Evolutionary conservation across 2,113 vertebrate genomes (phyloP).

Genomic region (Solenodon paradoxus): DNA sequence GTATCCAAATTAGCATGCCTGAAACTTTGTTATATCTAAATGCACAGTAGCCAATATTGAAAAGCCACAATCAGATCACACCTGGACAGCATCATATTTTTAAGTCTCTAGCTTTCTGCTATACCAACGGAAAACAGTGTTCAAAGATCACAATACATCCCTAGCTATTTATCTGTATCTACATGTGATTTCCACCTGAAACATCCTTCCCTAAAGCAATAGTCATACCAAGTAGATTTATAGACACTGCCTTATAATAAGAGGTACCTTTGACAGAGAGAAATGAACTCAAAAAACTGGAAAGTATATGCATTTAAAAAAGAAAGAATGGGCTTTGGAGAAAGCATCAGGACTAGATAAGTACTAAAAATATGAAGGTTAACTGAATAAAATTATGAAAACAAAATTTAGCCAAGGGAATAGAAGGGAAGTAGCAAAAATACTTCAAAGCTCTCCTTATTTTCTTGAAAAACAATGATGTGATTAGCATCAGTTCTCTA

Average conservation of each 20-base stretch:
- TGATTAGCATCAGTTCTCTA: constrained; percentile 78
- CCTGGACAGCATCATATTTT: background rate
- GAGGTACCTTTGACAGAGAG: constrained; percentile 69
- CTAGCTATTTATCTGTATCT: background rate
- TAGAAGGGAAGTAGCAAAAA: constrained; percentile 79
- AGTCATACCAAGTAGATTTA: constrained; percentile 55
- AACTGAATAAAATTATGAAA: constrained; percentile 82
- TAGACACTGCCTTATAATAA: background rate
- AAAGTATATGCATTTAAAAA: constrained; percentile 62
- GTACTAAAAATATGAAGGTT: constrained; percentile 72
- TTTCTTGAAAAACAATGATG: constrained; percentile 78
- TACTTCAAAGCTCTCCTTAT: constrained; percentile 78
- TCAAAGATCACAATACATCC: constrained; percentile 41
- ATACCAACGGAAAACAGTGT: constrained; percentile 14
- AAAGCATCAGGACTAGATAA: constrained; percentile 69
- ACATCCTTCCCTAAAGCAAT: constrained; percentile 46
- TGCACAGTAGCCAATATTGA: background rate
- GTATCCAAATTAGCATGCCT: background rate
- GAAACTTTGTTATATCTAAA: background rate
- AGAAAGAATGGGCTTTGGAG: background rate
- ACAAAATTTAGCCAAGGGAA: constrained; percentile 80
- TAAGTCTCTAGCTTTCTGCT: constrained; percentile 5
- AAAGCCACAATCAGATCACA: background rate
- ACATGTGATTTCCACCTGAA: constrained; percentile 23
- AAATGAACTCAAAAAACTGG: constrained; percentile 70